A percentile compares a stretch with the other conserved stretches of the same genome.
Conservation (phyloP, 2,797 vertebrate genomes). For the Poeciliopsis turneri region DNA sequence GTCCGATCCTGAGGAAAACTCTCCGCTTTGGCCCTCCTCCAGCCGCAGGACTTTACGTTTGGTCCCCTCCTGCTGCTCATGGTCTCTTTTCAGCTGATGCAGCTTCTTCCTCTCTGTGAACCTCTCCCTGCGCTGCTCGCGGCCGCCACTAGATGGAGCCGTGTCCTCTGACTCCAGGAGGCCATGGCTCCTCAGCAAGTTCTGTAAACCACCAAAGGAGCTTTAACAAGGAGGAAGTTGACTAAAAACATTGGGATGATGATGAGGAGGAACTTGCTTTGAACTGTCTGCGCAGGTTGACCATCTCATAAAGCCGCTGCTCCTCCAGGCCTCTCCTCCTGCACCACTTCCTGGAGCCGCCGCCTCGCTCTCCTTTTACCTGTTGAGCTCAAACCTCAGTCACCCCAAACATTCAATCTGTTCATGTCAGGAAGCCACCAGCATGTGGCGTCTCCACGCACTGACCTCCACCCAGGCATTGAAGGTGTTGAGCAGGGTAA, state of each 20-base stretch:
- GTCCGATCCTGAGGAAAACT: slow-evolving; percentile 77
- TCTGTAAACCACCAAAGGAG: slow-evolving; percentile 67
- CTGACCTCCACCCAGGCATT: slow-evolving; percentile 93
- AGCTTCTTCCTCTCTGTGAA: slow-evolving; percentile 83
- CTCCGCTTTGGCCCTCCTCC: slow-evolving; percentile 77
- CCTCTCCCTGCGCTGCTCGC: slow-evolving; percentile 75
- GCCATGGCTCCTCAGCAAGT: slow-evolving; percentile 83
- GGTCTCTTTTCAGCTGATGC: slow-evolving; percentile 84
- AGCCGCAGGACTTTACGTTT: slow-evolving; percentile 86
- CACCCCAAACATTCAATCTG: not conserved
- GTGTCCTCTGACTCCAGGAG: slow-evolving; percentile 72
- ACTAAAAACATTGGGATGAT: not conserved
- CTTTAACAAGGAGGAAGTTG: not conserved
- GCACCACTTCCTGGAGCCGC: slow-evolving; percentile 89
- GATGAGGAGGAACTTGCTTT: slow-evolving; percentile 74
- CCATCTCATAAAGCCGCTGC: slow-evolving; percentile 91
- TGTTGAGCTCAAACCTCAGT: slow-evolving; percentile 51
- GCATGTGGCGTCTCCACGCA: not conserved
- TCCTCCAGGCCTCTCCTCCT: slow-evolving; percentile 89
- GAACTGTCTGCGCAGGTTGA: slow-evolving; percentile 93
- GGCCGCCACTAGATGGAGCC: slow-evolving; percentile 49
- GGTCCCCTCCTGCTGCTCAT: slow-evolving; percentile 77
- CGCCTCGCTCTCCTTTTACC: slow-evolving; percentile 86
- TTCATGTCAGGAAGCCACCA: not conserved
- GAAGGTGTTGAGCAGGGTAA: slow-evolving; percentile 91